Evolutionary conservation across 1,140 invertebrate species (phyloP).

Genomic region (Pseudomyrmex pallidus): DNA sequence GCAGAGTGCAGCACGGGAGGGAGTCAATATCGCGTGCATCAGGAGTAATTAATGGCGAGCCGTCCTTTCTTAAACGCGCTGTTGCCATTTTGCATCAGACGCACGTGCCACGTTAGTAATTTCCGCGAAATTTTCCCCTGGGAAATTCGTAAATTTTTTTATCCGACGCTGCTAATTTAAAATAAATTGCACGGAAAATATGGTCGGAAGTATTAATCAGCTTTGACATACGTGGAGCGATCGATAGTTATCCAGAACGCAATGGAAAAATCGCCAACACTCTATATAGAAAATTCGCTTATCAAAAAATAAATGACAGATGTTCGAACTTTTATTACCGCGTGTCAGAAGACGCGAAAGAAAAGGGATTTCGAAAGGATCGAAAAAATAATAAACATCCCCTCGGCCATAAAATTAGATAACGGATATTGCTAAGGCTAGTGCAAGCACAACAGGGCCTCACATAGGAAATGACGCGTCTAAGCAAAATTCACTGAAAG

Average conservation of each 20-base stretch:
- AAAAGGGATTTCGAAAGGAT: too few species aligned
- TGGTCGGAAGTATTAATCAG: neutral
- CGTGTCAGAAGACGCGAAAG: too few species aligned
- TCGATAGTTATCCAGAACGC: too few species aligned
- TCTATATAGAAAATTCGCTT: too few species aligned
- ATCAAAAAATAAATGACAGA: too few species aligned
- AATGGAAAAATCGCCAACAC: too few species aligned
- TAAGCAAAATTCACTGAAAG: constrained; percentile 22
- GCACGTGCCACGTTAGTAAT: constrained; percentile 22
- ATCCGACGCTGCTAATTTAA: neutral
- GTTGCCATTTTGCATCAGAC: constrained; percentile 13
- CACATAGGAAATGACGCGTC: neutral
- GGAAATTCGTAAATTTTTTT: constrained; percentile 32
- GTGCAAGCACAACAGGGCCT: too few species aligned
- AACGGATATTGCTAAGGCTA: too few species aligned
- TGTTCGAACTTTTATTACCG: too few species aligned
- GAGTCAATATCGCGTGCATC: constrained; percentile 47
- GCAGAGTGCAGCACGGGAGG: neutral
- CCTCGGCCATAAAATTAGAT: too few species aligned
- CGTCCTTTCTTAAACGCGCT: constrained; percentile 10
- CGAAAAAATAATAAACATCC: too few species aligned
- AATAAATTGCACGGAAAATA: constrained; percentile 8
- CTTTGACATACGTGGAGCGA: too few species aligned
- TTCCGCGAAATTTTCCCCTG: neutral
- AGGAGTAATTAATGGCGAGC: constrained; percentile 36